Conservation (phyloP, 1,140 invertebrate genomes). For the Anoplolepis gracilipes region DNA sequence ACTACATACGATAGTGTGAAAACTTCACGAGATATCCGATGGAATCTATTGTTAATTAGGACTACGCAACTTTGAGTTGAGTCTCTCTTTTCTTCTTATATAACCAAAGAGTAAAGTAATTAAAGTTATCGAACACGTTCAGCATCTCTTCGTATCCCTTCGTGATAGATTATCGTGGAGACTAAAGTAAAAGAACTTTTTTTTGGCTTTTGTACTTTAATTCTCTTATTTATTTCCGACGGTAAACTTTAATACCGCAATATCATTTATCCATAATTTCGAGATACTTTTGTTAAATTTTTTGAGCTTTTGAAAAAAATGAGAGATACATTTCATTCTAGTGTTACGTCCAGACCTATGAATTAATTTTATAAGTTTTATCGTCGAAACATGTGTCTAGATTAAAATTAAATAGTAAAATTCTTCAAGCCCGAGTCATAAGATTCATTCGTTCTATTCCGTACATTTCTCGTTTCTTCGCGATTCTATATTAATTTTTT, state of each 20-base stretch:
- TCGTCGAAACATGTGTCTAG: too few relatives aligned
- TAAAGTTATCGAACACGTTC: conserved; percentile 30
- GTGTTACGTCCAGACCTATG: too few relatives aligned
- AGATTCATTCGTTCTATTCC: too few relatives aligned
- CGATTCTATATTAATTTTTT: too few relatives aligned
- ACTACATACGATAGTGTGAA: not conserved
- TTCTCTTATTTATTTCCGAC: not conserved
- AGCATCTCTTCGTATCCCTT: not conserved
- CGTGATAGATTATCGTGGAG: conserved; percentile 1
- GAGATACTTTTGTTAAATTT: not conserved
- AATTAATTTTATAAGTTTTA: too few relatives aligned
- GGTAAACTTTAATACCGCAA: not conserved
- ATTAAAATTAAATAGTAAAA: too few relatives aligned
- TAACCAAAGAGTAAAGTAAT: conserved; percentile 24
- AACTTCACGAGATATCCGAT: not conserved
- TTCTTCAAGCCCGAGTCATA: too few relatives aligned
- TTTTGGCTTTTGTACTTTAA: not conserved
- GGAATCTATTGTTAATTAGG: not conserved
- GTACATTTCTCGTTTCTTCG: too few relatives aligned
- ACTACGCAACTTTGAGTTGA: not conserved
- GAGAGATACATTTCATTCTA: not conserved
- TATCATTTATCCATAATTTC: not conserved
- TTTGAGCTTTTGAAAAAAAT: not conserved
- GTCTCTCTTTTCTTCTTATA: not conserved
- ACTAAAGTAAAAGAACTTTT: conserved; percentile 22